Evolutionary conservation across 1,140 invertebrate genomes (phyloP), one percentile per base, ranked within the genome.

Genomic region (Listronotus bonariensis): DNA sequence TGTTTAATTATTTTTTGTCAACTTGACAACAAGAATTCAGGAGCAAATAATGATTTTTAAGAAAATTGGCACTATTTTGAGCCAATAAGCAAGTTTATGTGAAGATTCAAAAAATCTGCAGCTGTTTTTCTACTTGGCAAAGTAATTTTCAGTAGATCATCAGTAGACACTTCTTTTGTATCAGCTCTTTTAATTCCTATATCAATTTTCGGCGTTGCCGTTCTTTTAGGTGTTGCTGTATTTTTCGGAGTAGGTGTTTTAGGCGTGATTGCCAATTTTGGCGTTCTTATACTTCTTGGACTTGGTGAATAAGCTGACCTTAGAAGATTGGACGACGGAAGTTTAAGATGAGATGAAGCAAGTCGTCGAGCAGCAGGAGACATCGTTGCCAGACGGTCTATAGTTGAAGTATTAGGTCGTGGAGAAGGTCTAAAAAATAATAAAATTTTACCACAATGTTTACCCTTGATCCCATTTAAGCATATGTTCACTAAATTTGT

Each of bases 281-380:
- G 82, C 74, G 63, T 82, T 77, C 70, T 80, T 70, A 11, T 68
- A 71, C 18, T 78, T 0, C 76, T 72, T 17, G 79, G 71, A 73
- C 64, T 80, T 63, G 58, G 79, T 67, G 66, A 79, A 79, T 67
- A 80, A 56, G 36, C 81, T 68, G 70, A 79, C 15, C 67, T 57
- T 42, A 72, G 53, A 46, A 73, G 51, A 43, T 74, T 67, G 6
- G 75, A 68, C 72, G 79, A 70, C 65, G 83, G 66, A 45, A 87
- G 70, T 6, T 81, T 80, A 8, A 87, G 72, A 71, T 83, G 83
- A 36, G 87, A 82, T 0, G 87, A 84, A 18, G 83, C 89, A 11
- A 99, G 80, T 72, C 87, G 85, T 72, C 89, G 87, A 0, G 96
- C 97, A 9, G 96, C 97, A 10, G 96, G 96, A 12, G 96, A 98